phyloP scores from a whole-genome alignment of 2,888 invertebrate genomes.

The Rhamnusium bicolor region DNA sequence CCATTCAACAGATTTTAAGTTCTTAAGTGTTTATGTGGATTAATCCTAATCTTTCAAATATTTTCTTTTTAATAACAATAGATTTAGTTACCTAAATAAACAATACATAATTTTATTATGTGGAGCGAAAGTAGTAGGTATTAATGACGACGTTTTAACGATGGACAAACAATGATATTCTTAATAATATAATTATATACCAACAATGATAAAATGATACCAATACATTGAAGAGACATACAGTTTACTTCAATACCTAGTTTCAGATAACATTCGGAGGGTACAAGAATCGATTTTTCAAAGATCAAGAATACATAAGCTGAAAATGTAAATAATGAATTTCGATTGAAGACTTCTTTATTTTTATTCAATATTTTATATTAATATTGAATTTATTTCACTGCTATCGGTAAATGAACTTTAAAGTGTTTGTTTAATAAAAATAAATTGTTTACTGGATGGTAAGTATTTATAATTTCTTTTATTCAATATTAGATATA shows the following conservation, averaged over 20 bases:
- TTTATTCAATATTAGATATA: too few species aligned
- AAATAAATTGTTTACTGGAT: background rate
- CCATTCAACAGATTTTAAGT: background rate
- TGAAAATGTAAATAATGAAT: background rate
- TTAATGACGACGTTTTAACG: background rate
- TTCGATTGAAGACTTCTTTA: background rate
- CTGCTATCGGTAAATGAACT: conserved; percentile 42
- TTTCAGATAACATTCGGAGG: background rate
- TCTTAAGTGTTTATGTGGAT: background rate
- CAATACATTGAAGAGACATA: conserved; percentile 17
- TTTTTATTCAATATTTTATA: conserved; percentile 5
- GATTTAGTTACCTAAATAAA: conserved; percentile 1
- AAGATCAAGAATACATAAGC: background rate
- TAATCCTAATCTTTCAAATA: conserved; percentile 1
- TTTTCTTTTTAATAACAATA: conserved; percentile 14
- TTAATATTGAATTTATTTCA: background rate
- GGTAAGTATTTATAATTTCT: conserved; percentile 7
- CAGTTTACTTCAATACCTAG: conserved; percentile 6
- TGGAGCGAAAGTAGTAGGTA: conserved; percentile 9
- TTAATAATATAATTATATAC: conserved; percentile 19
- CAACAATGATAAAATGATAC: conserved; percentile 10
- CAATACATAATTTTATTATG: conserved; percentile 3
- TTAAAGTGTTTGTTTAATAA: background rate
- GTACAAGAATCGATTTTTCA: background rate
- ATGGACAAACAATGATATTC: conserved; percentile 25